phyloP scores from a whole-genome alignment of 2,888 invertebrate species.

The Cheilosia urbana region DNA sequence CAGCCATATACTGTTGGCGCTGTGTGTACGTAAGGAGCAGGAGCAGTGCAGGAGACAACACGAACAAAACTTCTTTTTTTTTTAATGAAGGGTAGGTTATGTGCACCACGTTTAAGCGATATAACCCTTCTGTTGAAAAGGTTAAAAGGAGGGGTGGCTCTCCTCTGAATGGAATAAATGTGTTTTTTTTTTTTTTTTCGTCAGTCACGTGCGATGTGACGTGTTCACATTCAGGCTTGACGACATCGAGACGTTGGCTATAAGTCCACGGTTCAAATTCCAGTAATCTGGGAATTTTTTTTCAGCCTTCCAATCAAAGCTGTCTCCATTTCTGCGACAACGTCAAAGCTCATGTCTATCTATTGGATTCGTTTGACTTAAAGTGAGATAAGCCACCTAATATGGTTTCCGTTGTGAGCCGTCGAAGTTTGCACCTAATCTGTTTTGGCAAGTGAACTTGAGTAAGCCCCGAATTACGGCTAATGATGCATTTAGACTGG shows the following conservation, averaged over 20 bases:
- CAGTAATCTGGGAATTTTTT: background rate
- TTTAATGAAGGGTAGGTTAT: background rate
- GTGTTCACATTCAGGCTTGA: too few species aligned
- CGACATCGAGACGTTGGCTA: too few species aligned
- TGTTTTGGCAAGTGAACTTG: constrained; percentile 26
- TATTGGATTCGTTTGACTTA: constrained; percentile 43
- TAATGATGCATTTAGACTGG: constrained; percentile 15
- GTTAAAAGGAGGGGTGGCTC: background rate
- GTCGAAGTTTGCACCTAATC: constrained; percentile 25
- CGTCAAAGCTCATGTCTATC: constrained; percentile 34
- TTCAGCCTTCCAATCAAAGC: background rate
- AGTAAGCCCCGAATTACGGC: constrained; percentile 38
- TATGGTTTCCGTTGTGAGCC: constrained; percentile 21
- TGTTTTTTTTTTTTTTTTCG: background rate
- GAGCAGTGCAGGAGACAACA: constrained; percentile 1
- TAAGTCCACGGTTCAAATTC: background rate
- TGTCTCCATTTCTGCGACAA: background rate
- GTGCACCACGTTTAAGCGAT: constrained; percentile 51
- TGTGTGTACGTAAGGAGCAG: constrained; percentile 26
- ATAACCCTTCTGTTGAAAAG: constrained; percentile 38
- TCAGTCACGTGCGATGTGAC: too few species aligned
- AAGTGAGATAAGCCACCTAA: constrained; percentile 49
- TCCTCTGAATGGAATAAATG: background rate
- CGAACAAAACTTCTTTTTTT: too few species aligned
- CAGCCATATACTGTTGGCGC: constrained; percentile 27